A percentile compares a stretch with the other conserved stretches of the same genome.
Evolutionary conservation across 2,888 invertebrate species (phyloP).

Genomic region (Caenorhabditis sp.): DNA sequence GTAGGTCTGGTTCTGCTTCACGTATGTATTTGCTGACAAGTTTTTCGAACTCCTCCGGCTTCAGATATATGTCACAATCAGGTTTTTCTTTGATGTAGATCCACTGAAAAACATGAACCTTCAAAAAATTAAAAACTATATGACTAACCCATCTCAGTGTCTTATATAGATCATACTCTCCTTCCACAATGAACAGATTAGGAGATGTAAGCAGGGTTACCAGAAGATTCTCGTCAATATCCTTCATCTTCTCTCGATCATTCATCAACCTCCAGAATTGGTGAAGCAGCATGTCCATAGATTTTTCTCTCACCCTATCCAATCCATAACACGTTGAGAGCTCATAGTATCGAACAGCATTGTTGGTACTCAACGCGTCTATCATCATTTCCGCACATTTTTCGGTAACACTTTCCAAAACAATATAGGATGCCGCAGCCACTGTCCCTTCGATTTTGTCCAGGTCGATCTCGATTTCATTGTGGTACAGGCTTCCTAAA

Average conservation of each 20-base stretch:
- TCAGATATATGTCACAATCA: constrained; percentile 5
- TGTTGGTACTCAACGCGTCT: constrained; percentile 62
- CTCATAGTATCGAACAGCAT: constrained; percentile 67
- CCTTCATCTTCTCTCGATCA: constrained; percentile 30
- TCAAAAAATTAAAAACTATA: background rate
- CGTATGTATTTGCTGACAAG: constrained; percentile 25
- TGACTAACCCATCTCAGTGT: constrained; percentile 70
- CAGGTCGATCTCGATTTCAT: constrained; percentile 77
- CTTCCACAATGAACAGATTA: constrained; percentile 74
- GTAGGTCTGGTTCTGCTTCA: background rate
- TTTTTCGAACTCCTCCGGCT: constrained; percentile 1
- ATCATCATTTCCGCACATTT: constrained; percentile 74
- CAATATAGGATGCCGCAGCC: constrained; percentile 74
- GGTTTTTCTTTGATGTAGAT: constrained; percentile 58
- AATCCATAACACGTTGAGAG: constrained; percentile 71
- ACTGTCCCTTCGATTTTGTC: constrained; percentile 73
- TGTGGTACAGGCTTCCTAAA: constrained; percentile 77
- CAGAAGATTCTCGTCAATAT: constrained; percentile 39
- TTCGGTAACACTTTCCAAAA: constrained; percentile 71
- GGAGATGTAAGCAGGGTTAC: constrained; percentile 65
- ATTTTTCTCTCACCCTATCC: constrained; percentile 28
- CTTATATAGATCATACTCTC: constrained; percentile 77
- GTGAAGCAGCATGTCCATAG: constrained; percentile 36
- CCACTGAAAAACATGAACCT: constrained; percentile 51
- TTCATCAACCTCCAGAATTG: constrained; percentile 73